Evolutionary conservation across 2,797 vertebrate species (phyloP).

Genomic region (Acropternis orthonyx): DNA sequence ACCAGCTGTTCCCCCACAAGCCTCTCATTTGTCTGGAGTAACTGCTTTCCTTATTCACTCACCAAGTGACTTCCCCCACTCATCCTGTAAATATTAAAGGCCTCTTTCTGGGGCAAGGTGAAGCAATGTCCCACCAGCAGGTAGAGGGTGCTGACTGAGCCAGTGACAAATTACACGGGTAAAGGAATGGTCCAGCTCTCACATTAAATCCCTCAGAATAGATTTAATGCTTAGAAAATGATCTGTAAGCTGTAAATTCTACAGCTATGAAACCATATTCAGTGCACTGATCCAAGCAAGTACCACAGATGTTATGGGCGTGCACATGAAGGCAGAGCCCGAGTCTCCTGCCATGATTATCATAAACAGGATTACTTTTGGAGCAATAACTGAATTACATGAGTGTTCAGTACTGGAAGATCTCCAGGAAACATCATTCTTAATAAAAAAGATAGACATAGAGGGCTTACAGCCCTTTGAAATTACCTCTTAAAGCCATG

Average conservation of each 20-base stretch:
- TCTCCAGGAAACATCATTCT: constrained; percentile 40
- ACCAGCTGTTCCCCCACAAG: background rate
- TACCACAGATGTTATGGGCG: constrained; percentile 11
- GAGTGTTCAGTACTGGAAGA: constrained; percentile 44
- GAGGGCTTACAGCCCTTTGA: constrained; percentile 51
- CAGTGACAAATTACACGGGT: background rate
- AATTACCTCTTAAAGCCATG: constrained; percentile 33
- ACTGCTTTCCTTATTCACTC: background rate
- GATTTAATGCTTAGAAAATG: constrained; percentile 11
- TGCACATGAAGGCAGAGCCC: background rate
- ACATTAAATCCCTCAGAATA: background rate
- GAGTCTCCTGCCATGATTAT: constrained; percentile 17
- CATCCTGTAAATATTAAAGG: background rate
- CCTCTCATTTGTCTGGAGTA: background rate
- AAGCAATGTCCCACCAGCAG: background rate
- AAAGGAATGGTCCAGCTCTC: background rate
- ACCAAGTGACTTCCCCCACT: background rate
- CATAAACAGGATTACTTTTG: constrained; percentile 55
- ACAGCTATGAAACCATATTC: background rate
- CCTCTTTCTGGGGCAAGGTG: background rate
- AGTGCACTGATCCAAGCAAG: background rate
- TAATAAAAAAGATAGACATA: constrained; percentile 52
- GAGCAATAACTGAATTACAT: constrained; percentile 60
- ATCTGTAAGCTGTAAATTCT: constrained; percentile 11
- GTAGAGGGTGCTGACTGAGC: background rate